Evolutionary conservation across 2,113 vertebrate species (phyloP).

Genomic region (Naja naja): DNA sequence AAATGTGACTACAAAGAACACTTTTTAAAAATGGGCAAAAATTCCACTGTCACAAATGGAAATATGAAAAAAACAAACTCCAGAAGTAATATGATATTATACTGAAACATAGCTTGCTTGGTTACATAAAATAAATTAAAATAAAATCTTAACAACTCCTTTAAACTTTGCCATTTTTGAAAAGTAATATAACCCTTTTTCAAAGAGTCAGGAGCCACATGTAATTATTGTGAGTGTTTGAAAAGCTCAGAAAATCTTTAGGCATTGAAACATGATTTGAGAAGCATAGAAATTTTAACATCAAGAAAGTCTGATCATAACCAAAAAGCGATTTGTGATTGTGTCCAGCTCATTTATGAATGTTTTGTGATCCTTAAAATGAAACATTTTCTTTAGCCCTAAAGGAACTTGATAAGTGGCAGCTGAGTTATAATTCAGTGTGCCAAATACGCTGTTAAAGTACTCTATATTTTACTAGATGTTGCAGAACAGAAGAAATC

Average conservation of each 20-base stretch:
- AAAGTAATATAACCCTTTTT: slow-evolving; percentile 76
- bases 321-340: slow-evolving; percentile 66
- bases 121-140: slow-evolving; percentile 43
- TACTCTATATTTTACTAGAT: slow-evolving; percentile 1
- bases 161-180: slow-evolving; percentile 69
- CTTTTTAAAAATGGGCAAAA: background rate
- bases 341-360: slow-evolving; percentile 46
- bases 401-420: slow-evolving; percentile 15
- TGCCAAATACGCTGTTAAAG: slow-evolving; percentile 5
- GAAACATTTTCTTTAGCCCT: slow-evolving; percentile 36
- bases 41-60: slow-evolving; percentile 47
- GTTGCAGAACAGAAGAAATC: background rate
- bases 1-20: background rate
- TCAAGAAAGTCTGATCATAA: slow-evolving; percentile 54
- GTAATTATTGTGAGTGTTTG: slow-evolving; percentile 66
- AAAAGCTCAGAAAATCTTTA: slow-evolving; percentile 56
- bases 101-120: slow-evolving; percentile 64
- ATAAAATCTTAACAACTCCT: slow-evolving; percentile 60
- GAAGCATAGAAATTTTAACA: slow-evolving; percentile 53
- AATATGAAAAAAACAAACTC: slow-evolving; percentile 56
- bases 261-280: slow-evolving; percentile 46
- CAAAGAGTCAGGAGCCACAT: slow-evolving; percentile 69
- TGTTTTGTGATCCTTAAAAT: slow-evolving; percentile 38
- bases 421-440: background rate
- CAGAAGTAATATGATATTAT: slow-evolving; percentile 70